phyloP scores from a whole-genome alignment of 2,797 vertebrate species.

The Geotria australis region DNA sequence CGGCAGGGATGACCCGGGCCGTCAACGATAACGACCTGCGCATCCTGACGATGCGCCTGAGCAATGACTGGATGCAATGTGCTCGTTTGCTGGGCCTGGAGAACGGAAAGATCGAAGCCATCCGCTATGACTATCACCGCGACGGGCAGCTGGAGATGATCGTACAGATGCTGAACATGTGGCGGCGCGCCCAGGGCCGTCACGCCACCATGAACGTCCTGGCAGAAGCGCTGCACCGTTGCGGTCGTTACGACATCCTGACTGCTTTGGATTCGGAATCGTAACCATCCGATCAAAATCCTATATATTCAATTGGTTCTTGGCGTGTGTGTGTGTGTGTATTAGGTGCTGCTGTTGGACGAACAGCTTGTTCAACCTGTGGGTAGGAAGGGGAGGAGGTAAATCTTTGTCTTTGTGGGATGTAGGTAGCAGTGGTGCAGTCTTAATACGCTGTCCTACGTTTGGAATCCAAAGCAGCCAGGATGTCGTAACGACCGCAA shows the following conservation, averaged over 20 bases:
- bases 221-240: not conserved
- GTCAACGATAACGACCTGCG: not conserved
- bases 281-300: not conserved
- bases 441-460: too few species aligned
- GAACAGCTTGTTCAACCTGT: too few species aligned
- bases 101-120: not conserved
- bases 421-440: too few species aligned
- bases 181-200: not conserved
- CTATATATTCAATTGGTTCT: not conserved
- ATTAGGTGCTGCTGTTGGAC: too few species aligned
- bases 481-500: not conserved
- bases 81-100: not conserved
- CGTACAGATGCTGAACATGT: not conserved
- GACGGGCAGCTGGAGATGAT: not conserved
- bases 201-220: not conserved
- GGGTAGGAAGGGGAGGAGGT: too few species aligned
- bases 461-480: too few species aligned
- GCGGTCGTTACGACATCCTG: not conserved
- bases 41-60: not conserved
- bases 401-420: too few species aligned
- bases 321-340: not conserved
- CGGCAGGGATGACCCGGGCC: too few species aligned
- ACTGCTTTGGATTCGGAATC: too few species aligned
- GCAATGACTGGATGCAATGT: not conserved
- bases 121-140: not conserved